These are phyloP conservation scores for Parasteatoda tepidariorum DNA, from an alignment of 1,140 invertebrate species.

Conservation along the genomic window DNA sequence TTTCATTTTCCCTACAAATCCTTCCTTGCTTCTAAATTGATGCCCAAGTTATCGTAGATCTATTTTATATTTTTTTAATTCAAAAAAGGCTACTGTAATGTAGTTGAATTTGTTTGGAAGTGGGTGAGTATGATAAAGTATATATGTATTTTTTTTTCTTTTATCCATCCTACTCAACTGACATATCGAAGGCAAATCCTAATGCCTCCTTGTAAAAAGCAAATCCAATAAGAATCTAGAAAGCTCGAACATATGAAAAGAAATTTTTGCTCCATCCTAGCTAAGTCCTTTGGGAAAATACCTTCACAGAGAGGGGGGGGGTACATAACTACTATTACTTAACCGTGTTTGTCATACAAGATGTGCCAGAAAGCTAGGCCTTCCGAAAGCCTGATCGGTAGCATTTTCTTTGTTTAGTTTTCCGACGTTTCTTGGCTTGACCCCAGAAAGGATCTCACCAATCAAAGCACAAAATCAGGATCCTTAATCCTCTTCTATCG, in stretches of 20 bases:
- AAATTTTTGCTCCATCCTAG: slow-evolving; percentile 3
- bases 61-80: not conserved
- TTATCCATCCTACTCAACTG: not conserved
- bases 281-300: not conserved
- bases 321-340: slow-evolving; percentile 61
- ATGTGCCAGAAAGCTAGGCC: slow-evolving; percentile 10
- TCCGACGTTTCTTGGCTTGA: slow-evolving; percentile 47
- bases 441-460: slow-evolving; percentile 47
- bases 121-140: not conserved
- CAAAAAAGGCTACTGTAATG: not conserved
- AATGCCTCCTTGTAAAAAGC: slow-evolving; percentile 35
- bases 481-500: slow-evolving; percentile 57
- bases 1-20: not conserved
- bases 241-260: slow-evolving; percentile 35
- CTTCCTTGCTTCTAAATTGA: not conserved
- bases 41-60: not conserved
- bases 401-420: slow-evolving; percentile 59
- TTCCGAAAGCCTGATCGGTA: slow-evolving; percentile 25
- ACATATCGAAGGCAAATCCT: not conserved
- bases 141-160: not conserved
- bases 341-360: slow-evolving; percentile 58
- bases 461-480: slow-evolving; percentile 59
- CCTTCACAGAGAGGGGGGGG: slow-evolving; percentile 3
- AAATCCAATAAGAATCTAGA: slow-evolving; percentile 43
- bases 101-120: slow-evolving; percentile 2